These are phyloP conservation scores for Parotocinclus haroldoi DNA, from an alignment of 2,797 vertebrate genomes.

Conservation along the genomic window DNA sequence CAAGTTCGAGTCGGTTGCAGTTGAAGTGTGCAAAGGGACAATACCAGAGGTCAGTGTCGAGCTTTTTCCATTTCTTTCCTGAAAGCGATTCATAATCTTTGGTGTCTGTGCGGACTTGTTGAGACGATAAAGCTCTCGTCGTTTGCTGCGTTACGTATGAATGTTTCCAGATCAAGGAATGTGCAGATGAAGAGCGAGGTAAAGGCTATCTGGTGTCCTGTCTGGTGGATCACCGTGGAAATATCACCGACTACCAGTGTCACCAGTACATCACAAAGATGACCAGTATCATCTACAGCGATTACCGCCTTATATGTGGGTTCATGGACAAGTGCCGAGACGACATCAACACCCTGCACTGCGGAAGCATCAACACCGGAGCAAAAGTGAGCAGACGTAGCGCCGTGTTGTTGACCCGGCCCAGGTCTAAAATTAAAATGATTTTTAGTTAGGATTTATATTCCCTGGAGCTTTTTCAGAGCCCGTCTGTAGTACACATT, in stretches of 20 bases:
- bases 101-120: too few species aligned
- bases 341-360: conserved; percentile 87
- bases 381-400: conserved; percentile 76
- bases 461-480: too few species aligned
- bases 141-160: not conserved
- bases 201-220: conserved; percentile 91
- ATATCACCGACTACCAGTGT: conserved; percentile 93
- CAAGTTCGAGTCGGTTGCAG: conserved; percentile 85
- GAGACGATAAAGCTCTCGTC: too few species aligned
- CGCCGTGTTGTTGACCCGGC: too few species aligned
- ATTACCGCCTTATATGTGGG: conserved; percentile 90
- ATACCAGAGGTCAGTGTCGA: conserved; percentile 75
- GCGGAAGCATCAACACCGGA: conserved; percentile 86
- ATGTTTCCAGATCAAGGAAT: conserved; percentile 84
- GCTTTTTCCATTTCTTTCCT: too few species aligned
- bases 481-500: too few species aligned
- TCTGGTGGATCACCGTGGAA: conserved; percentile 89
- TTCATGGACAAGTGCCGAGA: conserved; percentile 92
- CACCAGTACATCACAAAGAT: conserved; percentile 95
- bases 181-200: conserved; percentile 84
- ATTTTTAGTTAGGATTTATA: too few species aligned
- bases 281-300: conserved; percentile 91
- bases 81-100: too few species aligned
- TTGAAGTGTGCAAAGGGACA: conserved; percentile 85
- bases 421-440: too few species aligned